Conservation (phyloP, 2,888 invertebrate species). For the Stenichneumon culpator region DNA sequence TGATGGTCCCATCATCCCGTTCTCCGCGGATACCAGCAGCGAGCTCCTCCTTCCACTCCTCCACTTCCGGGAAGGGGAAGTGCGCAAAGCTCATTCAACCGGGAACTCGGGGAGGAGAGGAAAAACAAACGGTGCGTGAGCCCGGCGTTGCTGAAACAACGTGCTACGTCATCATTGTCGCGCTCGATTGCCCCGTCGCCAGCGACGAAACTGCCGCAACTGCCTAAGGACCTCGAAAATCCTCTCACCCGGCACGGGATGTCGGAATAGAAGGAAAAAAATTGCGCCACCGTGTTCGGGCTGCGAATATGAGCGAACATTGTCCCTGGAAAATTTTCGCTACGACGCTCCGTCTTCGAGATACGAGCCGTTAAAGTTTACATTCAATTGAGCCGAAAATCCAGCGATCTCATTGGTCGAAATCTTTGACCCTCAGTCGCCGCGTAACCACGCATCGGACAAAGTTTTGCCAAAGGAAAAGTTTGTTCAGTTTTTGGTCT, state of each 20-base stretch:
- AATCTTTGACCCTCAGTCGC: not conserved
- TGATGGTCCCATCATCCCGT: constrained; percentile 45
- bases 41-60: not conserved
- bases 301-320: not conserved
- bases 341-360: not conserved
- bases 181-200: constrained; percentile 27
- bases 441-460: not conserved
- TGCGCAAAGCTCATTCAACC: constrained; percentile 47
- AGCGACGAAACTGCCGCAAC: not conserved
- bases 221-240: constrained; percentile 2
- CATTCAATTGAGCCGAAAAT: constrained; percentile 8
- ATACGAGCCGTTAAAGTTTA: constrained; percentile 5
- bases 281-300: not conserved
- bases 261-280: not conserved
- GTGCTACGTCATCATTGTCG: constrained; percentile 16
- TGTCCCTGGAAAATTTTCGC: not conserved
- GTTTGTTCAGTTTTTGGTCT: not conserved
- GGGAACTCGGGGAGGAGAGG: constrained; percentile 25
- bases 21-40: constrained; percentile 21
- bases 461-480: not conserved
- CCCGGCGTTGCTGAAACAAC: constrained; percentile 33
- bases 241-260: not conserved
- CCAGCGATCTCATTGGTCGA: constrained; percentile 3
- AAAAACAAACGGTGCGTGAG: constrained; percentile 56
- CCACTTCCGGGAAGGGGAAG: constrained; percentile 17